Percentiles rank a stretch among this genome's conserved stretches.
Conservation (phyloP, 2,797 vertebrate species). For the Channa striata region DNA sequence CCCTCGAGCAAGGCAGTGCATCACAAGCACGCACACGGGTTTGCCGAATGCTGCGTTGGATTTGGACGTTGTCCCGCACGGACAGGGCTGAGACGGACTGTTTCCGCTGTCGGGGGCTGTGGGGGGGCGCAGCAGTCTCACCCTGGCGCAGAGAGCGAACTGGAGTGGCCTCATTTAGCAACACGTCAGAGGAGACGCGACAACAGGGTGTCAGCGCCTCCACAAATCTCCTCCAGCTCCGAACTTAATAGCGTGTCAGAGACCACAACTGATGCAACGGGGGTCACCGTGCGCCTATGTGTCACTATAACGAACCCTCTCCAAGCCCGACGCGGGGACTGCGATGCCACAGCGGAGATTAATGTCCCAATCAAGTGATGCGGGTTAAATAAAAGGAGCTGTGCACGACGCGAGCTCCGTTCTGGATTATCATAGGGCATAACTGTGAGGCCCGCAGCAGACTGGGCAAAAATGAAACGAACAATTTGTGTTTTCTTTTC, state of each 20-base stretch:
- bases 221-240: slow-evolving; percentile 82
- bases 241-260: slow-evolving; percentile 79
- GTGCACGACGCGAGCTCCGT: slow-evolving; percentile 27
- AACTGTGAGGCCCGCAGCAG: not conserved
- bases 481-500: not conserved
- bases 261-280: slow-evolving; percentile 77
- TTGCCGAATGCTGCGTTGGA: not conserved
- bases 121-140: slow-evolving; percentile 67
- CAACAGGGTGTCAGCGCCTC: slow-evolving; percentile 81
- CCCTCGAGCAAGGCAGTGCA: slow-evolving; percentile 26
- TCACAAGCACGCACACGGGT: not conserved
- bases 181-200: slow-evolving; percentile 77
- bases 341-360: slow-evolving; percentile 52
- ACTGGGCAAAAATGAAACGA: not conserved
- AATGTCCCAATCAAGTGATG: slow-evolving; percentile 75
- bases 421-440: slow-evolving; percentile 22
- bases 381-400: slow-evolving; percentile 57
- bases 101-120: slow-evolving; percentile 14
- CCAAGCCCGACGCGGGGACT: slow-evolving; percentile 21
- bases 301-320: slow-evolving; percentile 81
- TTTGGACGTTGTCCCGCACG: not conserved
- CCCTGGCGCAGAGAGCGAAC: slow-evolving; percentile 79
- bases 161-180: slow-evolving; percentile 85
- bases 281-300: slow-evolving; percentile 80
- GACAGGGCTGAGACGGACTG: not conserved